Base-by-base conservation (phyloP, 2,113 vertebrate genomes). In the Cyprinodon variegatus region DNA sequence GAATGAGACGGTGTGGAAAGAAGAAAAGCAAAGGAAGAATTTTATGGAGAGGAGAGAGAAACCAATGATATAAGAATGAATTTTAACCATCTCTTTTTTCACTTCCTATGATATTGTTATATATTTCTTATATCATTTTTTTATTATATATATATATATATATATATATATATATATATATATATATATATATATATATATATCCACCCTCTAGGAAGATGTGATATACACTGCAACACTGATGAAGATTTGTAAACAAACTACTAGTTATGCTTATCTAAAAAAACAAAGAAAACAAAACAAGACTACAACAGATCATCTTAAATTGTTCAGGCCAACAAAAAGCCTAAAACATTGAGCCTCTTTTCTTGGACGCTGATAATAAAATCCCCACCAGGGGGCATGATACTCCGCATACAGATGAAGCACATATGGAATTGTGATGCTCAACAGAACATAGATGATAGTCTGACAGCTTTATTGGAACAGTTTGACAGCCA, bases 301-400 rank as follows among this genome's bases (percentile, higher is more conserved):
- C 7, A 81, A 43, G 36, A 78, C 61, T 65, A n/a, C 73, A 61
- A 72, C 36, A 65, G 45, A 36, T 65, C 6, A 41, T 43, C n/a
- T 40, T 39, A 64, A 15, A 11, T 61, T 37, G 36, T 2, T 3
- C 11, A 40, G 62, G 9, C 15, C 17, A 40, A 64, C 9, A 22
- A 17, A 64, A 40, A 11, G 40, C 37, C 12, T 62, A 62, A 43
- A 65, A n/a, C 20, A 40, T 38, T 61, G 3, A 61, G 36, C 2
- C 60, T n/a, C 20, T 11, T 22, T 67, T 59, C 0, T 48, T 73
- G 63, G 0, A 41, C 1, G 71, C 73, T 77, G 12, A 48, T 75
- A 38, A 46, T 3, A 4, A 2, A 41, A 46, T 63, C 13, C 71
- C 69, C 90, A 89, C 83, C 80, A 85, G 88, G 86, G 84, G 88